Conservation (phyloP, 2,113 vertebrate species). For the Meles meles region DNA sequence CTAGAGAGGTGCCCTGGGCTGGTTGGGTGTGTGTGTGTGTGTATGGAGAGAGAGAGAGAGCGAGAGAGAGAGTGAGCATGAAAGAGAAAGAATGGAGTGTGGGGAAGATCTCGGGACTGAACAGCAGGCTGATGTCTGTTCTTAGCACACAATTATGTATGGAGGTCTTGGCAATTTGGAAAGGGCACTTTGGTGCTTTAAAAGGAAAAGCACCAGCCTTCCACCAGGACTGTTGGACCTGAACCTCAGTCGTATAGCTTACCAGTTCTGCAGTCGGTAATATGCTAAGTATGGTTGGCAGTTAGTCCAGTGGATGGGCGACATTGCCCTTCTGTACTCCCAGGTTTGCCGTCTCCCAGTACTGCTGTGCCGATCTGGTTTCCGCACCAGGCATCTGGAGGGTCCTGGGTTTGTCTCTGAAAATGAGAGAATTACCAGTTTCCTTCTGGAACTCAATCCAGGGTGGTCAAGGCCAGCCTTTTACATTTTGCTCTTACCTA, state of each 20-base stretch:
- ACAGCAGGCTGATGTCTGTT: neutral
- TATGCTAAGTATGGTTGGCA: neutral
- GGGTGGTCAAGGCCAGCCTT: neutral
- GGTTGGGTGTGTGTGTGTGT: neutral
- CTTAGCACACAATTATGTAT: neutral
- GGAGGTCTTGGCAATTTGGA: neutral
- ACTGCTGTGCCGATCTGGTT: neutral
- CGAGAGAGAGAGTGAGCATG: neutral
- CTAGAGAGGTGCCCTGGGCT: neutral
- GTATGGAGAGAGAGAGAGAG: no score
- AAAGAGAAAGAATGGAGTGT: neutral
- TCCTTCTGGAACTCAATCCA: neutral
- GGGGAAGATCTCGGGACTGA: neutral
- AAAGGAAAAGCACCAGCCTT: neutral
- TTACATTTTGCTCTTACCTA: neutral
- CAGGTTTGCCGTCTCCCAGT: neutral
- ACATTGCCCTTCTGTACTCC: neutral
- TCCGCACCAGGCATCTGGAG: neutral
- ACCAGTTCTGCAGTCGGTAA: neutral
- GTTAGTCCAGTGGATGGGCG: no score
- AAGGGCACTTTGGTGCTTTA: neutral
- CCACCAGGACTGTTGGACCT: neutral
- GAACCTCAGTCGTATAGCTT: neutral
- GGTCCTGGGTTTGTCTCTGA: neutral
- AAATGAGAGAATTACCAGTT: neutral